These are phyloP conservation scores for Acipenser ruthenus DNA, from an alignment of 2,797 vertebrate genomes.

Conservation along the genomic window DNA sequence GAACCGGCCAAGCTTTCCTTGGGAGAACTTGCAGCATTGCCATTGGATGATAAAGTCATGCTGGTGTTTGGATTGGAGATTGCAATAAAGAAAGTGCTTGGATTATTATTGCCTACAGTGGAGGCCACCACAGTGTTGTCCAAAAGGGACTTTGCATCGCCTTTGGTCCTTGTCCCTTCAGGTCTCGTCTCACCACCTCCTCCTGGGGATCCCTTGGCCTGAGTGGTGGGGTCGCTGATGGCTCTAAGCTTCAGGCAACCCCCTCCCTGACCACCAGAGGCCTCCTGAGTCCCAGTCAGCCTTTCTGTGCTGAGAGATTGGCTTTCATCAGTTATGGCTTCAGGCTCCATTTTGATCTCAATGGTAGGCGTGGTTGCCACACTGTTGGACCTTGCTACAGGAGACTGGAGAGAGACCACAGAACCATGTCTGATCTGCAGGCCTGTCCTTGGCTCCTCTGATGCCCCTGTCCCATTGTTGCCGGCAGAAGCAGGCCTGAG, in stretches of 20 bases:
- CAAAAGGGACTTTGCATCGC: conserved; percentile 46
- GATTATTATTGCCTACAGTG: conserved; percentile 61
- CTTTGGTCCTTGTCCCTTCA: conserved; percentile 61
- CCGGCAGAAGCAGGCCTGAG: conserved; percentile 68
- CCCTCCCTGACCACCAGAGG: conserved; percentile 49
- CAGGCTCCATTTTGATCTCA: conserved; percentile 81
- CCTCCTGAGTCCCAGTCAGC: conserved; percentile 42
- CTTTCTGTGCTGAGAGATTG: conserved; percentile 53
- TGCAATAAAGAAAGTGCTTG: conserved; percentile 56
- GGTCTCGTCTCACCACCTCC: conserved; percentile 45
- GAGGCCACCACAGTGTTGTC: conserved; percentile 52
- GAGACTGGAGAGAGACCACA: conserved; percentile 68
- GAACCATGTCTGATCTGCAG: conserved; percentile 71
- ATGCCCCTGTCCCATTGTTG: conserved; percentile 39
- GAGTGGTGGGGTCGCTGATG: conserved; percentile 62
- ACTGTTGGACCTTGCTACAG: conserved; percentile 50
- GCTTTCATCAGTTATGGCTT: conserved; percentile 66
- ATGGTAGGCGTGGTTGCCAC: conserved; percentile 42
- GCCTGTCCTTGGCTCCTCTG: conserved; percentile 58
- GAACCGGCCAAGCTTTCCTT: conserved; percentile 67
- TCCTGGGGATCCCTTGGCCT: conserved; percentile 57
- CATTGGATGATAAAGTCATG: conserved; percentile 51
- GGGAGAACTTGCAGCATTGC: conserved; percentile 38
- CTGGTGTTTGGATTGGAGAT: conserved; percentile 60
- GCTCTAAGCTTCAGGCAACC: conserved; percentile 56